Evolutionary conservation across 53 echinoderm and acorn worm species (phyloP).

Genomic region (Paelopatides confundens): DNA sequence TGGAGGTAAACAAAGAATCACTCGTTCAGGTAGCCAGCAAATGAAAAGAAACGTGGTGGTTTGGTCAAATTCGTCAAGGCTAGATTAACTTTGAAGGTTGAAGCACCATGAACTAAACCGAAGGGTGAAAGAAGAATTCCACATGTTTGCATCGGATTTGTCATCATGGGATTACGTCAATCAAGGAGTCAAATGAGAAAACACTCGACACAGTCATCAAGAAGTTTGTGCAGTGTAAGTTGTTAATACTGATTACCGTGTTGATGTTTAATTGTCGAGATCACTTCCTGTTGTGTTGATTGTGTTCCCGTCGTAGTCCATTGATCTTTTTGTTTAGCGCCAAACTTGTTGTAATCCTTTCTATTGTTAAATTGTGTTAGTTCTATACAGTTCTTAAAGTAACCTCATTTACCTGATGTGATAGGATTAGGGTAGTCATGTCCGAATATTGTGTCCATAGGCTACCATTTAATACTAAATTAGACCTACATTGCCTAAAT

Average conservation of each 20-base stretch:
- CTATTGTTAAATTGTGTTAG: no score
- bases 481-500: no score
- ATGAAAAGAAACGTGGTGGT: neutral
- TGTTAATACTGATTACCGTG: neutral
- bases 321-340: no score
- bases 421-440: no score
- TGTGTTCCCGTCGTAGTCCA: no score
- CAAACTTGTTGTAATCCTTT: no score
- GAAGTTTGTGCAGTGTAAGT: constrained; percentile 46
- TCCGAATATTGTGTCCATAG: no score
- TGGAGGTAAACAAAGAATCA: neutral
- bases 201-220: constrained; percentile 40
- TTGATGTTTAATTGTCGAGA: neutral
- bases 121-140: neutral
- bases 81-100: neutral
- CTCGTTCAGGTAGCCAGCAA: neutral
- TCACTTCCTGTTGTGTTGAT: neutral
- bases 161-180: constrained; percentile 33
- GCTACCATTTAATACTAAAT: no score
- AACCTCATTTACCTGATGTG: no score
- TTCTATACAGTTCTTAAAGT: no score
- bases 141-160: neutral
- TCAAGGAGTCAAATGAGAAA: constrained; percentile 39
- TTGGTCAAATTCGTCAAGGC: neutral
- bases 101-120: neutral